phyloP scores from a whole-genome alignment of 1,140 invertebrate genomes.

The Drosophila truncata region DNA sequence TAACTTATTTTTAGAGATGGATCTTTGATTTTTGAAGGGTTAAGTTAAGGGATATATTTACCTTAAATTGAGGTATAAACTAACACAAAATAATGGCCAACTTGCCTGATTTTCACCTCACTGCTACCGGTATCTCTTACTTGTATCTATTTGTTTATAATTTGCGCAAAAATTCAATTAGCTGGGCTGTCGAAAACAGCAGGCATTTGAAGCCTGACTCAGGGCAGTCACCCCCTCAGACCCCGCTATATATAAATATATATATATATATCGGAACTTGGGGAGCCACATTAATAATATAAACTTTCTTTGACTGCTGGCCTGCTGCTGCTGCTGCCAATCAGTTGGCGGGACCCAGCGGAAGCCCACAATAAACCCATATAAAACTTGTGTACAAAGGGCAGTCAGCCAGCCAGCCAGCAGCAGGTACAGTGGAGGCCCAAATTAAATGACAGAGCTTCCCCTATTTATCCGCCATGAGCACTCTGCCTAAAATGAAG shows the following conservation, averaged over 20 bases:
- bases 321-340: constrained; percentile 57
- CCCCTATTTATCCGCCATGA: constrained; percentile 17
- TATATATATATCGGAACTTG: neutral
- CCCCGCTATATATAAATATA: neutral
- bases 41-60: neutral
- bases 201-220: constrained; percentile 42
- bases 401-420: neutral
- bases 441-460: constrained; percentile 18
- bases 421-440: constrained; percentile 28
- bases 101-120: neutral
- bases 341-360: constrained; percentile 42
- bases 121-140: neutral
- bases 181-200: constrained; percentile 73
- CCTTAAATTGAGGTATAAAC: neutral
- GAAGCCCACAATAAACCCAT: constrained; percentile 76
- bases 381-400: constrained; percentile 68
- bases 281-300: constrained; percentile 65
- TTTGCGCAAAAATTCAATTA: constrained; percentile 79
- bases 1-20: neutral
- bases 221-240: constrained; percentile 8
- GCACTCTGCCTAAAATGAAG: constrained; percentile 12
- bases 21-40: too few relatives aligned
- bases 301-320: constrained; percentile 66
- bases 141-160: constrained; percentile 60
- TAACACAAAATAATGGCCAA: neutral